These are phyloP conservation scores for Eupeodes luniger DNA, from an alignment of 2,888 invertebrate species.

Conservation along the genomic window DNA sequence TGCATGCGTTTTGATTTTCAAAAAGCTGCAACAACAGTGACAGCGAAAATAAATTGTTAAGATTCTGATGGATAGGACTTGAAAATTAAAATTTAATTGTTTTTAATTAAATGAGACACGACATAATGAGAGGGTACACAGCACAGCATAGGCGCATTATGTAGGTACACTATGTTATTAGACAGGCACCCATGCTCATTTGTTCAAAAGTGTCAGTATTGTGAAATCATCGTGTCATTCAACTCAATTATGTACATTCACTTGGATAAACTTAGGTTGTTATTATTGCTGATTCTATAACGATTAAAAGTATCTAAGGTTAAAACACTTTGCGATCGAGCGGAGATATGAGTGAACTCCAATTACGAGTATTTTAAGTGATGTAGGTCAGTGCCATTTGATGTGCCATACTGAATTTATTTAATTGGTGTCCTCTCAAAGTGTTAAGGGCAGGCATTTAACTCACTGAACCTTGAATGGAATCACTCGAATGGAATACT, in stretches of 20 bases:
- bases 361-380: conserved; percentile 27
- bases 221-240: conserved; percentile 61
- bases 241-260: conserved; percentile 63
- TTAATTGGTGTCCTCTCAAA: conserved; percentile 16
- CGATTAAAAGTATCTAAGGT: conserved; percentile 42
- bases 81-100: conserved; percentile 44
- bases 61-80: conserved; percentile 49
- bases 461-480: conserved; percentile 31
- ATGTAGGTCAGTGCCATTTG: conserved; percentile 60
- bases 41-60: conserved; percentile 20
- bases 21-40: neutral
- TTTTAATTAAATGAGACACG: conserved; percentile 58
- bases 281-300: conserved; percentile 18
- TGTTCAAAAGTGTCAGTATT: conserved; percentile 44
- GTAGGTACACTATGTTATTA: neutral
- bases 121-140: conserved; percentile 43
- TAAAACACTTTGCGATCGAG: conserved; percentile 20
- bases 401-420: conserved; percentile 12
- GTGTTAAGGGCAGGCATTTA: conserved; percentile 34
- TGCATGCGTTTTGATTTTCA: conserved; percentile 41
- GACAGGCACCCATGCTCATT: conserved; percentile 11
- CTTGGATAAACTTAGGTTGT: conserved; percentile 20
- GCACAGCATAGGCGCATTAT: no score
- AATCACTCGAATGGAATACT: conserved; percentile 25
- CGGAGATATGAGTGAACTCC: conserved; percentile 28